Conservation (phyloP, 2,113 vertebrate genomes). For the Rhodinocichla rosea region DNA sequence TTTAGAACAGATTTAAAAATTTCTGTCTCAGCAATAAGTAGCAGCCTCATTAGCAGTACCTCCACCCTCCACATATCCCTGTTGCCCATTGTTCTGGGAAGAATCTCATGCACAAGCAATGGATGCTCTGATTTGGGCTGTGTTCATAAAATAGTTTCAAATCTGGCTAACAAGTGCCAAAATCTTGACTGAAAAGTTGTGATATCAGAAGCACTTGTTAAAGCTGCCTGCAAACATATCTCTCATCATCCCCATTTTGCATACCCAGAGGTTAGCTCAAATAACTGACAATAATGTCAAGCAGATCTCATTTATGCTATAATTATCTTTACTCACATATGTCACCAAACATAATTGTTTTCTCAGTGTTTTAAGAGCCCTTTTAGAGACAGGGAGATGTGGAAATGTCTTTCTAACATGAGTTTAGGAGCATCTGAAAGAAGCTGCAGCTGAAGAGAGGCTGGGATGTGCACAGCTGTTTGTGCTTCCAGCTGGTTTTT, state of each 20-base stretch:
- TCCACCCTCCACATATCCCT: not conserved
- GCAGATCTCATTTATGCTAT: not conserved
- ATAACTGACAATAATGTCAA: not conserved
- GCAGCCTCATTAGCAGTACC: not conserved
- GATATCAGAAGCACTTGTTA: not conserved
- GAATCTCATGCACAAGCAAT: not conserved
- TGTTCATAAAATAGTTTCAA: not conserved
- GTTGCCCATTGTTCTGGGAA: not conserved
- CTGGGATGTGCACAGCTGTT: not conserved
- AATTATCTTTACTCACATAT: constrained; percentile 21
- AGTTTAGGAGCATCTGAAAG: constrained; percentile 1
- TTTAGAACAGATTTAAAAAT: not conserved
- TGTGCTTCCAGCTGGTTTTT: constrained; percentile 31
- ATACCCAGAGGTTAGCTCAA: not conserved
- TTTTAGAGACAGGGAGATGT: not conserved
- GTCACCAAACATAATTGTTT: not conserved
- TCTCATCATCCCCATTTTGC: not conserved
- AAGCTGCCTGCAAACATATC: not conserved
- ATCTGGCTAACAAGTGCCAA: not conserved
- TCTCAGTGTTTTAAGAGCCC: not conserved
- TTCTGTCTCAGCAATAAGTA: not conserved
- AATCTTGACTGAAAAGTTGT: not conserved
- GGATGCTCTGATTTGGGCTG: not conserved
- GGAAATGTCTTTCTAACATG: not conserved
- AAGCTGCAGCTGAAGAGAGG: not conserved